phyloP scores from a whole-genome alignment of 2,888 invertebrate genomes.

The Lathronympha strigana region DNA sequence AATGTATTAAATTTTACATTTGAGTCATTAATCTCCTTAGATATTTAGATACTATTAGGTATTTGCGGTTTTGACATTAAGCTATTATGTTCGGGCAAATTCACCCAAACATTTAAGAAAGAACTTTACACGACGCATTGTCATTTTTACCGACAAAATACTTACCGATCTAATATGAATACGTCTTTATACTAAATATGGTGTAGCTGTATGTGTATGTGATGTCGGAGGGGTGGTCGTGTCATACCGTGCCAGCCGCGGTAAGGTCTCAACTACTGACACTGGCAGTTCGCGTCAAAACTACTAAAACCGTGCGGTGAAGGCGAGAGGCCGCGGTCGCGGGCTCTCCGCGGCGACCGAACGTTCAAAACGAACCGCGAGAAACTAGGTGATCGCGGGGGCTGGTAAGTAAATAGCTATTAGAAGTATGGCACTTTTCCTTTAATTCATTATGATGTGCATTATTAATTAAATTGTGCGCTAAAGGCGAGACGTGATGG shows the following conservation, averaged over 20 bases:
- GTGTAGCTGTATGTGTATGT: conserved; percentile 60
- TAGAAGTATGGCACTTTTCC: background rate
- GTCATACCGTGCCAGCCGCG: conserved; percentile 79
- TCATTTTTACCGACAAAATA: background rate
- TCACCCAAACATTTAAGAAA: background rate
- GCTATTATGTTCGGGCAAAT: background rate
- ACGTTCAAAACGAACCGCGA: conserved; percentile 34
- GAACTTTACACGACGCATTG: background rate
- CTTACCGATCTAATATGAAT: conserved; percentile 55
- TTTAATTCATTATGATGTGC: background rate
- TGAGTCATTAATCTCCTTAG: no score
- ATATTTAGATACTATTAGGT: background rate
- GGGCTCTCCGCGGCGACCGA: conserved; percentile 6
- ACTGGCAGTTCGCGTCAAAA: conserved; percentile 77
- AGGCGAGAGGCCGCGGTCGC: conserved; percentile 58
- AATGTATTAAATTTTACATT: no score
- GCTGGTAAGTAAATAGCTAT: conserved; percentile 23
- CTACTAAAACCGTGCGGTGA: conserved; percentile 70
- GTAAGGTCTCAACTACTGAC: conserved; percentile 77
- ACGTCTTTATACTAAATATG: conserved; percentile 62
- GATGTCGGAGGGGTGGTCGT: conserved; percentile 73
- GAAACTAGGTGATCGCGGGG: conserved; percentile 9
- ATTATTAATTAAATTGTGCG: no score
- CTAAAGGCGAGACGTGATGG: no score
- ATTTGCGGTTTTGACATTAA: background rate